Evolutionary conservation across 1,140 invertebrate species (phyloP), one percentile per base, ranked within the genome.

Genomic region (Tribolium castaneum): DNA sequence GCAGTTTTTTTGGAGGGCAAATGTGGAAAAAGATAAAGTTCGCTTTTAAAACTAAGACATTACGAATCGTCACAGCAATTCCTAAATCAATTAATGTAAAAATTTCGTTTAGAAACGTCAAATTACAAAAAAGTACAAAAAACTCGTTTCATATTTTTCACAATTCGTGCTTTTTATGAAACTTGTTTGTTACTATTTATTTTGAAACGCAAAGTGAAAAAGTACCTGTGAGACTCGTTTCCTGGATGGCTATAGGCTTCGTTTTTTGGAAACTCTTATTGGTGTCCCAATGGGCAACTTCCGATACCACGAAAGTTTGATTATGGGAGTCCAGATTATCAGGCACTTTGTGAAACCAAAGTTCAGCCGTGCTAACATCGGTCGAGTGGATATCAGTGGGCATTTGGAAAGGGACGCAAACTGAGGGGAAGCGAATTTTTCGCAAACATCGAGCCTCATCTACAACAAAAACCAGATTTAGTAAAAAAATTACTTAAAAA

Each of bases 241-340:
- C 91, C 80, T 92, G 89, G 74, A 94, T 93, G 2, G 93, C 93
- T 66, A 94, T 92, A 0, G 93, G 91, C 71, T 91, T 93, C 3
- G 90, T 92, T 84, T 93, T 92, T 80, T 92, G 92, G 80, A 93
- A 91, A 83, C 92, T 92, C 66, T 91, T 90, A 35, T 91, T 90
- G 25, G 89, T 89, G 83, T 93, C 90, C 91, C 93, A 93, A 79
- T 93, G 92, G 59, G 92, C 92, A n/a, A 94, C 90, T 86, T 96
- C 94, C 0, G 92, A 93, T 5, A 95, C 90, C 0, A 95, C 91
- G 78, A 95, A 93, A 0, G 93, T 94, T 84, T 95, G 94, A 84
- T 93, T 90, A 19, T 88, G 87, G 10, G 88, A 88, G 79, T 89
- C 90, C 25, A 85, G 72, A 19, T 78, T 70, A 88, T 94, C 90